Percentiles rank a stretch among this genome's conserved stretches.
phyloP scores from a whole-genome alignment of 1,140 invertebrate species.

The Drosophila pseudoobscura region DNA sequence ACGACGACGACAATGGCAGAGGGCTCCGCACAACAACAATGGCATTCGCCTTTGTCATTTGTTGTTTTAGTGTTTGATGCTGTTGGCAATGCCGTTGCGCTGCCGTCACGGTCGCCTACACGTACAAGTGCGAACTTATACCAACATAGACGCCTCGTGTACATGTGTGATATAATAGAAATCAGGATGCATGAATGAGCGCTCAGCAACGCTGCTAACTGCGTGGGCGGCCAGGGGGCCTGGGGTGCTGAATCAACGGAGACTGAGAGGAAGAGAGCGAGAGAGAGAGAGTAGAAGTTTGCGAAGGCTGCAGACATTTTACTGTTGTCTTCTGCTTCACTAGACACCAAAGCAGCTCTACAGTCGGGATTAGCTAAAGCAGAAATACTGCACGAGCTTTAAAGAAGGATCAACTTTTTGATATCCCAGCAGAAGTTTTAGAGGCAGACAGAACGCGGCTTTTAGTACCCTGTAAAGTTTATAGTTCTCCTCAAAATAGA shows the following conservation, averaged over 20 bases:
- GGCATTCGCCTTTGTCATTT: conserved; percentile 33
- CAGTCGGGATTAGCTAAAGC: conserved; percentile 22
- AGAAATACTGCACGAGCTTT: neutral
- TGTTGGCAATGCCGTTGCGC: conserved; percentile 43
- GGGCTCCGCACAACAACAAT: conserved; percentile 15
- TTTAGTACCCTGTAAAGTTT: neutral
- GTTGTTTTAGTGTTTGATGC: conserved; percentile 49
- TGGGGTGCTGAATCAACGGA: no score
- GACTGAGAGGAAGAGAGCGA: neutral
- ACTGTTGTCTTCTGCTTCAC: conserved; percentile 32
- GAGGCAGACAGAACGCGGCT: neutral
- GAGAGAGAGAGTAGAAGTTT: neutral
- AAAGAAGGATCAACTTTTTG: neutral
- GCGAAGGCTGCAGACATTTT: conserved; percentile 54
- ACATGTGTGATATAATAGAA: conserved; percentile 54
- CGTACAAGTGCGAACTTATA: conserved; percentile 38
- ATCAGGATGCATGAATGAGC: conserved; percentile 69
- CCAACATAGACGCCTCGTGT: neutral
- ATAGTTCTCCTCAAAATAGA: no score
- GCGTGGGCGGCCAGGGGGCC: conserved; percentile 27
- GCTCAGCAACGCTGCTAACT: conserved; percentile 51
- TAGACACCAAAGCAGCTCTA: conserved; percentile 22
- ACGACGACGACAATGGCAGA: conserved; percentile 57
- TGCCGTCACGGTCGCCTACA: conserved; percentile 42
- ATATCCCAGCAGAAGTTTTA: no score